These are phyloP conservation scores for Syngnathus rostellatus DNA, from an alignment of 2,797 vertebrate species.

Conservation along the genomic window DNA sequence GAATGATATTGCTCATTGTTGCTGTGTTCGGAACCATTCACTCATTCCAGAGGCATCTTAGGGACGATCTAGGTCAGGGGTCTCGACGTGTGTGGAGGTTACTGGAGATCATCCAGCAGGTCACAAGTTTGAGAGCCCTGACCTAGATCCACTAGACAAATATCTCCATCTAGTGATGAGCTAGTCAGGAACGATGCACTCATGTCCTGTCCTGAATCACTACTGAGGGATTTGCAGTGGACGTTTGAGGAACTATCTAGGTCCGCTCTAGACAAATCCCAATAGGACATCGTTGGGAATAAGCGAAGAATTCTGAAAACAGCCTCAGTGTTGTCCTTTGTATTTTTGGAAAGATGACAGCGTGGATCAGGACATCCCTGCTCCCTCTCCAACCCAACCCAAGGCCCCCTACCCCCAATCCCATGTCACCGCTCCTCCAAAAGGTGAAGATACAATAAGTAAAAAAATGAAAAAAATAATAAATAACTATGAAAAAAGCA, in stretches of 20 bases:
- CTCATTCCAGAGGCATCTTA: no score
- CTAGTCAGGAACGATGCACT: background rate
- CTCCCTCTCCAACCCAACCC: background rate
- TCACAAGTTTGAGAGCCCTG: no score
- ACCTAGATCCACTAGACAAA: background rate
- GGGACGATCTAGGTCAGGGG: no score
- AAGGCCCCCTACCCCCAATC: background rate
- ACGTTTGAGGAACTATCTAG: background rate
- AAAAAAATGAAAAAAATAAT: slow-evolving; percentile 29
- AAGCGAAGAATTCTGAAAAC: background rate
- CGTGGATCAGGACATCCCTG: background rate
- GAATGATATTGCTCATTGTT: no score
- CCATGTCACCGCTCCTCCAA: background rate
- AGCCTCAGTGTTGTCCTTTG: slow-evolving; percentile 2
- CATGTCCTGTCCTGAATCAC: background rate
- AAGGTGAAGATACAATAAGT: slow-evolving; percentile 1
- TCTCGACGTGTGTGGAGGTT: no score
- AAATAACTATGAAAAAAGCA: slow-evolving; percentile 53
- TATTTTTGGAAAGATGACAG: background rate
- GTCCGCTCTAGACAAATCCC: background rate
- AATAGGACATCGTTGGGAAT: no score
- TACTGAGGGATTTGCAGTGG: background rate
- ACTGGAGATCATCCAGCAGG: no score
- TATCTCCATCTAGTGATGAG: background rate
- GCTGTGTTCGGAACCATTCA: no score